phyloP scores from a whole-genome alignment of 2,113 vertebrate species.

The Theropithecus gelada region DNA sequence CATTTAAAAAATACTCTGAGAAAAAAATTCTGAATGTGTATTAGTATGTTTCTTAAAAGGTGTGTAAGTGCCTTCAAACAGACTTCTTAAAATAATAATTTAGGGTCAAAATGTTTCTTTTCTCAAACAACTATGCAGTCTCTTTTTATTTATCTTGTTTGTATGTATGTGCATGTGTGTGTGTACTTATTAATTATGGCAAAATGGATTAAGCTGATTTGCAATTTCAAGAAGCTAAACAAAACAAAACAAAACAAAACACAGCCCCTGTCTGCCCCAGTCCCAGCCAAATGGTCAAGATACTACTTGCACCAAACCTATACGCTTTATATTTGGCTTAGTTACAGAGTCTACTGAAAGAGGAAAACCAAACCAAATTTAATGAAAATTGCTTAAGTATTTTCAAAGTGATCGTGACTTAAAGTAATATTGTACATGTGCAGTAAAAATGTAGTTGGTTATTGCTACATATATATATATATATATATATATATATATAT shows the following conservation, averaged over 20 bases:
- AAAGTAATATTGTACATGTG: neutral
- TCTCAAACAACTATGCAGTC: neutral
- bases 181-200: slow-evolving; percentile 9
- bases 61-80: neutral
- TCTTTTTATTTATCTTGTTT: slow-evolving; percentile 42
- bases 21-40: neutral
- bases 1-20: neutral
- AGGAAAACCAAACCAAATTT: slow-evolving; percentile 42
- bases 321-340: neutral
- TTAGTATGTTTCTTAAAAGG: neutral
- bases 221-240: neutral
- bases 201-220: slow-evolving; percentile 36
- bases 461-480: neutral
- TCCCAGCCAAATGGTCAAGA: neutral
- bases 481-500: neutral
- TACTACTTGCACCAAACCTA: neutral
- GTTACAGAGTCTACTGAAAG: neutral
- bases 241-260: neutral
- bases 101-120: neutral
- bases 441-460: neutral
- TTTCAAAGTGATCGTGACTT: slow-evolving; percentile 45
- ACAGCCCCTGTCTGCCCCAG: too few relatives aligned
- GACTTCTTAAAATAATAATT: neutral
- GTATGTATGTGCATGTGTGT: neutral
- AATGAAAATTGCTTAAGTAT: slow-evolving; percentile 15